Evolutionary conservation across 2,113 vertebrate species (phyloP), one percentile per base, ranked within the genome.

Genomic region (Crotophaga sulcirostris): DNA sequence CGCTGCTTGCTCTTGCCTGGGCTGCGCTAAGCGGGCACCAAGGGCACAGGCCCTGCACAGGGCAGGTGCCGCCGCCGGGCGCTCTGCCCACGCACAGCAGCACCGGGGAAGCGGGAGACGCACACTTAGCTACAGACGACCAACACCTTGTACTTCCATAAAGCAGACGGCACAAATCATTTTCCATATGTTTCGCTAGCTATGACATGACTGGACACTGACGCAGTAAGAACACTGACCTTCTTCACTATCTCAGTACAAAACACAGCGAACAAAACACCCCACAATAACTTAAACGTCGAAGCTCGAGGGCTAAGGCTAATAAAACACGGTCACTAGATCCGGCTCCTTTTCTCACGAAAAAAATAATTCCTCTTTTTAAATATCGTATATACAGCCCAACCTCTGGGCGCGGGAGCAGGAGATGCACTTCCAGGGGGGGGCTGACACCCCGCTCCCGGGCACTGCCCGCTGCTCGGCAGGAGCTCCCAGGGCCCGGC

Each of bases 291-390:
- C 72, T 82, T 63, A 44, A 77, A 51, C 16, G 76, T 38, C 76
- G 86, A 97, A 84, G 72, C 69, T 97, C 18, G 33, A 75, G 52
- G 63, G 86, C 77, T 88, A 84, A 86, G 70, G 82, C 84, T 88
- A 84, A 59, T 58, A 44, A 90, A 87, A 80, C 88, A 85, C 78
- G 49, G n/a, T 90, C 77, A 45, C 87, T 94, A 82, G 51, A 59
- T 77, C 84, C 63, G 89, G 79, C 45, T 93, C 79, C 44, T 90
- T 85, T 80, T 82, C 80, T 89, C 85, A 68, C 76, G 87, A 95
- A 96, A 95, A 96, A 96, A 96, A 91, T 93, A 94, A 40, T 90
- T 89, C 52, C 26, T 96, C 87, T 97, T 72, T 89, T 93, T 89
- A 87, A 68, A 83, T 67, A 89, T 28, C 31, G 13, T 94, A 78